These are phyloP conservation scores for Eilema sororculum DNA, from an alignment of 2,888 invertebrate species.

Conservation along the genomic window DNA sequence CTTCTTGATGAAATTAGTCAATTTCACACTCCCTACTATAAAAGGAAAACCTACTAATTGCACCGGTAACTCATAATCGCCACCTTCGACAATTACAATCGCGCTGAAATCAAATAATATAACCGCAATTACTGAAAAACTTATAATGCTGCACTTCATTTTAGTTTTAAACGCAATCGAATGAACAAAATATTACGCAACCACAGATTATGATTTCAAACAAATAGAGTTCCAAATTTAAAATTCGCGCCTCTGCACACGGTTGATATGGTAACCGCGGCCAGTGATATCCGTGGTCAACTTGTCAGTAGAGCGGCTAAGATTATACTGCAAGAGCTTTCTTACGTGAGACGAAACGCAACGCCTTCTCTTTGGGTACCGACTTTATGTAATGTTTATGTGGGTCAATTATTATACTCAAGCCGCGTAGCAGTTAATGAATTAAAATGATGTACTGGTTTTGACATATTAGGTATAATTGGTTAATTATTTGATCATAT, in stretches of 20 bases:
- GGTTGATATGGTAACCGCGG: slow-evolving; percentile 38
- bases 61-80: slow-evolving; percentile 88
- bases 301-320: slow-evolving; percentile 49
- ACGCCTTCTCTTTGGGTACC: slow-evolving; percentile 44
- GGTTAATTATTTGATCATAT: neutral
- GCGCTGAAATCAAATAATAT: slow-evolving; percentile 32
- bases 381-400: slow-evolving; percentile 50
- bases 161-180: slow-evolving; percentile 6
- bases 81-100: slow-evolving; percentile 33
- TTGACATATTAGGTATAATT: slow-evolving; percentile 2
- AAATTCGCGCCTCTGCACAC: slow-evolving; percentile 36
- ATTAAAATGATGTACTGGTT: slow-evolving; percentile 15
- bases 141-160: slow-evolving; percentile 39
- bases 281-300: slow-evolving; percentile 36
- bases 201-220: slow-evolving; percentile 22
- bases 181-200: slow-evolving; percentile 10
- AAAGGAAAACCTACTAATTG: slow-evolving; percentile 94
- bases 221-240: slow-evolving; percentile 27
- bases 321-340: slow-evolving; percentile 52
- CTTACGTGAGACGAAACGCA: slow-evolving; percentile 48
- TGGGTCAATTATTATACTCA: slow-evolving; percentile 46
- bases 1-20: slow-evolving; percentile 94
- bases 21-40: slow-evolving; percentile 92
- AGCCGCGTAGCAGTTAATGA: slow-evolving; percentile 16
- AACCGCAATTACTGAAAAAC: slow-evolving; percentile 22